A percentile compares a stretch with the other conserved stretches of the same genome.
Evolutionary conservation across 2,888 invertebrate species (phyloP).

Genomic region (Erebia ligea): DNA sequence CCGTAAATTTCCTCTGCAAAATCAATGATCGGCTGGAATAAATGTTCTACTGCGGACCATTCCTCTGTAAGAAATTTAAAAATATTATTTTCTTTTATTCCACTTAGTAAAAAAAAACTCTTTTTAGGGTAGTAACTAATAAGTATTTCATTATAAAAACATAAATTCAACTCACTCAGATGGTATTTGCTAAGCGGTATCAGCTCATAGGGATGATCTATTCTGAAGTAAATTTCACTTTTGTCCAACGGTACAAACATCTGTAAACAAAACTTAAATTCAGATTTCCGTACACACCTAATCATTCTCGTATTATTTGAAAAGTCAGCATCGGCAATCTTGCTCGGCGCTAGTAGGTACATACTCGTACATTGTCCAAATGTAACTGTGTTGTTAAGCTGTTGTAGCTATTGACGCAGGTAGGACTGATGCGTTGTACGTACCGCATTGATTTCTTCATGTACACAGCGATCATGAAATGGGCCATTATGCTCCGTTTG

Average conservation of each 20-base stretch:
- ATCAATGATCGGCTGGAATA: constrained; percentile 5
- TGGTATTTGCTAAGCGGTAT: constrained; percentile 14
- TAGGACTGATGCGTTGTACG: background rate
- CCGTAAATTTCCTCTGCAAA: constrained; percentile 9
- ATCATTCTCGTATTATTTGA: too few relatives aligned
- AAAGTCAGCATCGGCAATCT: too few relatives aligned
- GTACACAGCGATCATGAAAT: constrained; percentile 6
- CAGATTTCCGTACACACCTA: background rate
- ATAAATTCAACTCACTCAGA: constrained; percentile 1
- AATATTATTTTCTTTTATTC: background rate
- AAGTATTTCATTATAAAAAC: too few relatives aligned
- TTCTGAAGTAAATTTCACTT: constrained; percentile 10
- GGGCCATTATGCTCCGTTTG: background rate
- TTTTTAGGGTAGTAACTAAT: too few relatives aligned
- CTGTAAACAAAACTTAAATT: constrained; percentile 4
- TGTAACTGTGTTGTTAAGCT: too few relatives aligned
- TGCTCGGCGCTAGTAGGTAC: too few relatives aligned
- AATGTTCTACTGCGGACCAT: constrained; percentile 18
- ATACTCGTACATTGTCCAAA: too few relatives aligned
- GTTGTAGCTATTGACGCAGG: too few relatives aligned
- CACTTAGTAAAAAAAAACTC: too few relatives aligned
- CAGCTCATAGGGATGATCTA: background rate
- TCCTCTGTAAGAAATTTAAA: constrained; percentile 13
- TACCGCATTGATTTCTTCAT: constrained; percentile 15
- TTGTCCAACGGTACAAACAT: background rate